Evolutionary conservation across 2,888 invertebrate genomes (phyloP).

Genomic region (Dorcus hopei): DNA sequence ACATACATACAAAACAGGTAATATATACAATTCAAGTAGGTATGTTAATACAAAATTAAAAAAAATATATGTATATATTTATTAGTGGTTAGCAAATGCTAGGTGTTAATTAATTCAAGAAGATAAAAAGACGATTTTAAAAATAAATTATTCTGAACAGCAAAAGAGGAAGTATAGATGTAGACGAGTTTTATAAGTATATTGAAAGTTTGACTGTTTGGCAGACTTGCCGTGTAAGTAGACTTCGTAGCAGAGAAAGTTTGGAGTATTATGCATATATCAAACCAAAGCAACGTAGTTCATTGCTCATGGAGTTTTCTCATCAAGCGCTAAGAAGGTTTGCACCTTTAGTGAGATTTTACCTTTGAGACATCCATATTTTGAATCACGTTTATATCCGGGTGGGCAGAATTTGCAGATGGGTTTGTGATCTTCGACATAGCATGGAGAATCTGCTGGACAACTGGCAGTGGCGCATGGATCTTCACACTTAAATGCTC

Average conservation of each 20-base stretch:
- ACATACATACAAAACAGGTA: slow-evolving; percentile 36
- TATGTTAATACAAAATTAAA: slow-evolving; percentile 32
- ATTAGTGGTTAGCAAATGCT: slow-evolving; percentile 25
- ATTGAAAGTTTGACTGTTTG: slow-evolving; percentile 2
- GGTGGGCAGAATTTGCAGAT: slow-evolving; percentile 94
- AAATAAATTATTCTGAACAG: slow-evolving; percentile 6
- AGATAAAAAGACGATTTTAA: slow-evolving; percentile 14
- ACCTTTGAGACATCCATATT: slow-evolving; percentile 96
- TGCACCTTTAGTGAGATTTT: slow-evolving; percentile 51
- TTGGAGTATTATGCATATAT: slow-evolving; percentile 27
- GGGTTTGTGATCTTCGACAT: slow-evolving; percentile 91
- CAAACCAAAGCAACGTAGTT: slow-evolving; percentile 27
- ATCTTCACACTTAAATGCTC: slow-evolving; percentile 86
- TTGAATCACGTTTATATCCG: slow-evolving; percentile 88
- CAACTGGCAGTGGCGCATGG: slow-evolving; percentile 85
- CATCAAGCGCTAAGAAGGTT: slow-evolving; percentile 19
- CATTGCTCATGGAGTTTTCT: slow-evolving; percentile 18
- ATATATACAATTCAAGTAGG: slow-evolving; percentile 21
- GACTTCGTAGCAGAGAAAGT: slow-evolving; percentile 29
- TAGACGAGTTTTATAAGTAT: slow-evolving; percentile 22
- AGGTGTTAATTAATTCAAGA: slow-evolving; percentile 17
- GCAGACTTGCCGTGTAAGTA: slow-evolving; percentile 20
- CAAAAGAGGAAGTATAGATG: slow-evolving; percentile 20
- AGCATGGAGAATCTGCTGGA: slow-evolving; percentile 82
- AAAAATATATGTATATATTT: slow-evolving; percentile 16